Conservation (phyloP, 92 coral and sea anemone species). For the Siderastrea radians region DNA sequence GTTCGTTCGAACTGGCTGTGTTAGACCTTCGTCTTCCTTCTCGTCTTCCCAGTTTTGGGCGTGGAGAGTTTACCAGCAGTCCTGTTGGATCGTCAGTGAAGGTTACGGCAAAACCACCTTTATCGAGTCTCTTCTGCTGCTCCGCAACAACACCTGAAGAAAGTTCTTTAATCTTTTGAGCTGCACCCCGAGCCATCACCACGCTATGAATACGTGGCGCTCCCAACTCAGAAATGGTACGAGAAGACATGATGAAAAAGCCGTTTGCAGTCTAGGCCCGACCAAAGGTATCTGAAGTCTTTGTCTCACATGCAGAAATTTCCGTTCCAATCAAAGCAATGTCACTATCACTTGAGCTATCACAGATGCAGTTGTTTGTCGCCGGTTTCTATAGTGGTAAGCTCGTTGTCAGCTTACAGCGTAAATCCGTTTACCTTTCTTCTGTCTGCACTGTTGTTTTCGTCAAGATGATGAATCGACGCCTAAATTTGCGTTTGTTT, state of each 20-base stretch:
- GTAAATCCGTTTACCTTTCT: background rate
- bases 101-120: constrained; percentile 76
- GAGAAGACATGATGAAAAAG: background rate
- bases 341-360: background rate
- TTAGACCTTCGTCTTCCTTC: background rate
- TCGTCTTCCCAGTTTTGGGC: background rate
- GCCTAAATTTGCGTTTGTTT: constrained; percentile 24
- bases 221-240: constrained; percentile 36
- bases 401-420: background rate
- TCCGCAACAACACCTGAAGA: constrained; percentile 66
- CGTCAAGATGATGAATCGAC: constrained; percentile 2
- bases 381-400: background rate
- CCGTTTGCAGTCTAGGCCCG: no score
- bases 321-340: no score
- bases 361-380: background rate
- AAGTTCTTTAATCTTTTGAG: constrained; percentile 70
- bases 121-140: constrained; percentile 63
- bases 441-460: constrained; percentile 16
- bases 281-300: background rate
- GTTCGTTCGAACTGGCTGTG: background rate
- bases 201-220: constrained; percentile 72
- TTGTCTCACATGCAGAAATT: no score
- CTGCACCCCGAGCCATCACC: constrained; percentile 71
- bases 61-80: constrained; percentile 3
- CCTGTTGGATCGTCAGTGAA: constrained; percentile 71